These are phyloP conservation scores for Eustalomyia histrio DNA, from an alignment of 2,888 invertebrate species.

Conservation along the genomic window DNA sequence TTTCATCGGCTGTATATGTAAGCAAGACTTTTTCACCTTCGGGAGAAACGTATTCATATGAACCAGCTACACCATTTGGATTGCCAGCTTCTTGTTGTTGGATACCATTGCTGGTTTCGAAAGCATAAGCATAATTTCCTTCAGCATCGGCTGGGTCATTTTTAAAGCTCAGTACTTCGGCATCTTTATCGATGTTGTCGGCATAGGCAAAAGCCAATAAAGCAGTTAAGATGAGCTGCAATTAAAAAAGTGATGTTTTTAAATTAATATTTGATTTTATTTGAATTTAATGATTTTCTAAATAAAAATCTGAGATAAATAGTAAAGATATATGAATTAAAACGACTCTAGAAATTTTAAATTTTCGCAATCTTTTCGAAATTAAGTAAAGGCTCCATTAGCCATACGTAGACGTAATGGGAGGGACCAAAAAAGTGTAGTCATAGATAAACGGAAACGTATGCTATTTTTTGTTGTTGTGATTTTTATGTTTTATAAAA, in stretches of 20 bases:
- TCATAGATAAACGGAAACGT: no score
- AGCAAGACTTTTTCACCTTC: slow-evolving; percentile 79
- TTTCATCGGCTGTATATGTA: slow-evolving; percentile 82
- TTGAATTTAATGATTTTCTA: no score
- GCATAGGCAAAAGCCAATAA: slow-evolving; percentile 72
- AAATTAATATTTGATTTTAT: no score
- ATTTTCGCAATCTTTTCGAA: no score
- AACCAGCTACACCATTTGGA: slow-evolving; percentile 81
- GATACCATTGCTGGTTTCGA: slow-evolving; percentile 83
- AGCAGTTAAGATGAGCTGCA: slow-evolving; percentile 69
- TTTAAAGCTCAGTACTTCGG: slow-evolving; percentile 74
- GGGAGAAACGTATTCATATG: slow-evolving; percentile 80
- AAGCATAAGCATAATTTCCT: slow-evolving; percentile 78
- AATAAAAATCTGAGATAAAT: no score
- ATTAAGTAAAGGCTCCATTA: no score
- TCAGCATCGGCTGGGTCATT: slow-evolving; percentile 77
- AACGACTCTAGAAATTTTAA: no score
- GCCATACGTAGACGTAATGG: no score
- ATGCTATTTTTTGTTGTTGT: no score
- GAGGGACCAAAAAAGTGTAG: no score
- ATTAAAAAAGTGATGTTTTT: slow-evolving; percentile 12
- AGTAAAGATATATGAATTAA: no score
- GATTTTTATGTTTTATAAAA: no score
- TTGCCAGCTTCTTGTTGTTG: slow-evolving; percentile 80
- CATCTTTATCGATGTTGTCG: slow-evolving; percentile 74